Base-by-base conservation (phyloP, 1,140 invertebrate genomes). In the Ceratitis capitata region DNA sequence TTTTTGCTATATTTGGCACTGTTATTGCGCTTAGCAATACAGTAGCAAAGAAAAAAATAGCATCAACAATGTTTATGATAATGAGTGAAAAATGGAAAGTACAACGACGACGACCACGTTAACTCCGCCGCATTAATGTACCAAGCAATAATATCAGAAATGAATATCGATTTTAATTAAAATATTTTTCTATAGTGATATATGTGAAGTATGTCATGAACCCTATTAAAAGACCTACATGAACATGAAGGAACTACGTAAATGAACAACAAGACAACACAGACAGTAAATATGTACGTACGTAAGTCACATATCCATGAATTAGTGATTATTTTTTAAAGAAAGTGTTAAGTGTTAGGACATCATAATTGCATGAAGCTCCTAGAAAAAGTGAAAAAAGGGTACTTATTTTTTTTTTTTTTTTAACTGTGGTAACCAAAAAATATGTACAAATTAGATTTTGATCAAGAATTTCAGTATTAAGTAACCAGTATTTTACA, bases 251-350 rank as follows among this genome's bases (percentile, higher is more conserved):
- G n/a, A n/a, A 82, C 78, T 23, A 82, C 23, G 23, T 39, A 5
- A 49, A 82, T 82, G 29, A 16, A 47, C 29, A 82, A 29, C 23
- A 47, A 82, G 14, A 49, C 23, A 47, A 82, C 29, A 49, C 23
- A 23, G 42, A 49, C 45, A 47, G 29, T 49, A 82, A 32, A 23
- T 14, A 32, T 82, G 78, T 49, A 82, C 78, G 78, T 53, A 53
- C n/a, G 49, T 16, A 47, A 26, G 42, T 82, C 78, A 49, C 42
- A 47, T 82, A 49, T 53, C 42, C 42, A 69, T 69, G 32, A 35
- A 19, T 69, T 69, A 69, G 61, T 69, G 61, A 69, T 69, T 39
- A 35, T 64, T 35, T 64, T 69, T 39, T 35, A 19, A 69, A 69
- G 16, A 32, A 32, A 35, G 35, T 69, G 29, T 35, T 69, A 69